phyloP scores from a whole-genome alignment of 2,797 vertebrate species.

The Nannoperca australis region DNA sequence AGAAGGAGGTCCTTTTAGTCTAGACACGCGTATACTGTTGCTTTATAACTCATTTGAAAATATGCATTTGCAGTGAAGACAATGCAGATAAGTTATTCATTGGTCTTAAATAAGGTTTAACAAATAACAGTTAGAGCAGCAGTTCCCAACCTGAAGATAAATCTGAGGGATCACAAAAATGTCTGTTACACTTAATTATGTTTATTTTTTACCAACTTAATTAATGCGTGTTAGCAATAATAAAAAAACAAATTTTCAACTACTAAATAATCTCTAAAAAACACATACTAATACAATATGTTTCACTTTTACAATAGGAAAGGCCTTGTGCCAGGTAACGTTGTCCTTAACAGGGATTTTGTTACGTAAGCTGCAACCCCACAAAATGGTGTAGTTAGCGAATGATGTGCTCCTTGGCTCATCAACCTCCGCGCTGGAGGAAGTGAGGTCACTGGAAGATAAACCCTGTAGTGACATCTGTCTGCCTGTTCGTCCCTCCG shows the following conservation, averaged over 20 bases:
- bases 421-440: no score
- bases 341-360: no score
- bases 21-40: background rate
- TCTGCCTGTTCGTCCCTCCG: background rate
- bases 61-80: background rate
- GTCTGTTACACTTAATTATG: no score
- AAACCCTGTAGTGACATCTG: background rate
- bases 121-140: background rate
- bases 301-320: no score
- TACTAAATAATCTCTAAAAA: no score
- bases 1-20: background rate
- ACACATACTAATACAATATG: no score
- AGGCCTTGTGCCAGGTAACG: no score
- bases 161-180: background rate
- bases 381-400: background rate
- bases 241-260: no score
- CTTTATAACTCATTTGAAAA: background rate
- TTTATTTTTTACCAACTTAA: no score
- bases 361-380: background rate
- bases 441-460: background rate
- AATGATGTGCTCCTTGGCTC: background rate
- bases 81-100: background rate
- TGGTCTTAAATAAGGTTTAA: background rate
- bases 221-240: no score
- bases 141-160: background rate